These are phyloP conservation scores for Smutsia temminckii DNA, from an alignment of 2,797 vertebrate genomes.

Conservation along the genomic window DNA sequence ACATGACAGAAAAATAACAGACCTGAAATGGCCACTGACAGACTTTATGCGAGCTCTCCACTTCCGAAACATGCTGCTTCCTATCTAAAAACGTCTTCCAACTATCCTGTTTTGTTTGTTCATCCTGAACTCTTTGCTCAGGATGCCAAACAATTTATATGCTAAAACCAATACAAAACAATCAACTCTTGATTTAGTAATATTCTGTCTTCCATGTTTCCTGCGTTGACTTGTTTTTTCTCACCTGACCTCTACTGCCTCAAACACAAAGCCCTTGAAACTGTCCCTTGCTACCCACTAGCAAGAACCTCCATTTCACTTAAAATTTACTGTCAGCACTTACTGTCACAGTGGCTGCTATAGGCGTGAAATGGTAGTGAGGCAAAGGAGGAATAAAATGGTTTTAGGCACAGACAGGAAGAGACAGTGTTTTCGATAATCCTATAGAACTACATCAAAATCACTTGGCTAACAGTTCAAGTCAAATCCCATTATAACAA, in stretches of 20 bases:
- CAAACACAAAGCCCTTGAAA: not conserved
- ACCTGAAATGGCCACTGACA: not conserved
- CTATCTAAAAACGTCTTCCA: not conserved
- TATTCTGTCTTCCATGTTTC: not conserved
- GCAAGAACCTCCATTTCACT: not conserved
- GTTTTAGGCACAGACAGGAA: not conserved
- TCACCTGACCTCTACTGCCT: not conserved
- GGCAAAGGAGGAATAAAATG: not conserved
- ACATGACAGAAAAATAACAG: not conserved
- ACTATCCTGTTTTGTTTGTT: not conserved
- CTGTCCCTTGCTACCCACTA: not conserved
- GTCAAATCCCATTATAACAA: not conserved
- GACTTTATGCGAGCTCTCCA: not conserved
- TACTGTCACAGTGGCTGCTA: not conserved
- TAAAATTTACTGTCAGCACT: not conserved
- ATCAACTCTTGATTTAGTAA: not conserved
- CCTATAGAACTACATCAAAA: not conserved
- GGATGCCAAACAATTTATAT: not conserved
- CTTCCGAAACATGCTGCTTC: not conserved
- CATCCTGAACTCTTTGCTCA: not conserved
- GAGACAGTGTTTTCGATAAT: not conserved
- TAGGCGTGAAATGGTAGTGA: not conserved
- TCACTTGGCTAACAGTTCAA: not conserved
- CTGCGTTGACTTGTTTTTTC: not conserved
- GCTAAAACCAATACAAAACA: not conserved